Evolutionary conservation across 2,113 vertebrate species (phyloP), one percentile per base, ranked within the genome.

Genomic region (Sisor rabdophorus): DNA sequence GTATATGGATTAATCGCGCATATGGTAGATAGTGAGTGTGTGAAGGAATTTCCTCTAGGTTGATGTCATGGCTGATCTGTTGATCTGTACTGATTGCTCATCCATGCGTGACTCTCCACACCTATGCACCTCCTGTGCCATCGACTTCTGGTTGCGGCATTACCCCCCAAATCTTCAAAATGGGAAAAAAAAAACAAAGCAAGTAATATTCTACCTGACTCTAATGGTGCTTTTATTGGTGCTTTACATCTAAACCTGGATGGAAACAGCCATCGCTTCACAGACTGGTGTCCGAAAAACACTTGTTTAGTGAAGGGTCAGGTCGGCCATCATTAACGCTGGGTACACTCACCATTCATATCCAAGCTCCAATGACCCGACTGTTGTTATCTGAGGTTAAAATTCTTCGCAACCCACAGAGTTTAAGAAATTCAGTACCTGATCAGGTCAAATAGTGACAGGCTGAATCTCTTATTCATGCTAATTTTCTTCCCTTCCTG

Each of bases 171-270:
- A 32, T 20, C 36, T n/a, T n/a, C 52, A 22, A 26, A 72, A 36
- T 63, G 56, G 50, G 61, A 52, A 55, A 26, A 52, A 55, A 26
- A 64, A 26, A 52, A 65, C 32, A 71, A 61, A 69, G 17, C 20
- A 50, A 32, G 28, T 44, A 26, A 76, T 58, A 63, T 76, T 40
- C 36, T 58, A 58, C 63, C 87, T 58, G 79, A 86, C 87, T 87
- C 87, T 86, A 85, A 85, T 90, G 90, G 90, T 92, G 90, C 91
- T 92, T 89, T 79, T 85, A 87, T 78, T 88, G 91, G 90, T 91
- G 91, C 91, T 92, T 52, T 79, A 87, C 83, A 81, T 64, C 70
- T 47, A 77, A 69, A 80, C 78, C 24, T 26, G 64, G 84, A 83
- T 84, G 85, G 80, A 79, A 77, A 82, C 81, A 85, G 73, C 81